Percentiles rank a stretch among this genome's conserved stretches.
Evolutionary conservation across 2,888 invertebrate genomes (phyloP).

Genomic region (Drosophila acutilabella): DNA sequence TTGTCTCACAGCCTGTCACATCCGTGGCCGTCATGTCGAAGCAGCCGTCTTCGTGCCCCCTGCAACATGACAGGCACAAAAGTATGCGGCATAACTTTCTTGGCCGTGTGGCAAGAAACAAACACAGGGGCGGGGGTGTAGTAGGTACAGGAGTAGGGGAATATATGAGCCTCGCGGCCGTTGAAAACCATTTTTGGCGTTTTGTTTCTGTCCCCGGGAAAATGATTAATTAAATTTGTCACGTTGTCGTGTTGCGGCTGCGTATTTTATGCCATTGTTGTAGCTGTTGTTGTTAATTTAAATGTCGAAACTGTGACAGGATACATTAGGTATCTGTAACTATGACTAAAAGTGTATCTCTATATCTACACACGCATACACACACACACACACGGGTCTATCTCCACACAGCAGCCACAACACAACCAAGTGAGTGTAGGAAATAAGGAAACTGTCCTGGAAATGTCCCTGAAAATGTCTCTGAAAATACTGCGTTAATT

Average conservation of each 20-base stretch:
- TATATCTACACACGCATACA: conserved; percentile 20
- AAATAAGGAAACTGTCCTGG: conserved; percentile 9
- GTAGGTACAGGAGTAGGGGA: too few relatives aligned
- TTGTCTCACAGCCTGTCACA: conserved; percentile 62
- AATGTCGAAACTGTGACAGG: conserved; percentile 74
- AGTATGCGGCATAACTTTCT: conserved; percentile 62
- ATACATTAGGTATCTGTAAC: conserved; percentile 58
- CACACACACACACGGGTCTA: background rate
- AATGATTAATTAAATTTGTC: conserved; percentile 79
- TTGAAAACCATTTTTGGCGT: conserved; percentile 66
- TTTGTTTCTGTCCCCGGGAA: conserved; percentile 50
- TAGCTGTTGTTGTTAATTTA: conserved; percentile 66
- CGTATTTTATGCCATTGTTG: conserved; percentile 41
- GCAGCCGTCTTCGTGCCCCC: conserved; percentile 63
- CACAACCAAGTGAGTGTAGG: conserved; percentile 21
- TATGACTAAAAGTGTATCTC: conserved; percentile 13
- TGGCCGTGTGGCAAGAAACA: conserved; percentile 27
- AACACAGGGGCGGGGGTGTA: too few relatives aligned
- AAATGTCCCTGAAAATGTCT: conserved; percentile 24
- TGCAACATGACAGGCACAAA: conserved; percentile 49
- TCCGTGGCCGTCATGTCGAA: conserved; percentile 62
- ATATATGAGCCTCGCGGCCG: conserved; percentile 23
- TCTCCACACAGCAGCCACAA: conserved; percentile 11
- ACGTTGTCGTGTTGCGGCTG: conserved; percentile 65
- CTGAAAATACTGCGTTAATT: conserved; percentile 64